Base-by-base conservation (phyloP, 2,888 invertebrate genomes). In the Drosophila stalkeri region DNA sequence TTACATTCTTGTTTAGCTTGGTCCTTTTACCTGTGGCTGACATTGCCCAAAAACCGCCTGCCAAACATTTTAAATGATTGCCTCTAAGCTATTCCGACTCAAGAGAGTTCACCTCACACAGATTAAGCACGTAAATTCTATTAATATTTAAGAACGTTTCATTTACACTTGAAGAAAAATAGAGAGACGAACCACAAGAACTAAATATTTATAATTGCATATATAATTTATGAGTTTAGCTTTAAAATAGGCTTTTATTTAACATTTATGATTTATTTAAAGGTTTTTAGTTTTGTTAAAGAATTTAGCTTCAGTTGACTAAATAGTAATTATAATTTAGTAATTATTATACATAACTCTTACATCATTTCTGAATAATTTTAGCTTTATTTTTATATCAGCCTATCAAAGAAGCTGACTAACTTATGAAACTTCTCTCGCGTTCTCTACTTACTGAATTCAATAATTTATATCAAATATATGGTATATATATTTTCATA, bases 61-160 rank as follows among this genome's bases (percentile, higher is more conserved):
- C n/a, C 39, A n/a, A 51, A 39, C 55, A 66, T 46, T 39, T 55
- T 33, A 67, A 64, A 60, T 60, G 61, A 61, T 64, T 64, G n/a
- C 47, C 61, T 39, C 62, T 39, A 9, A 33, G 61, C 37, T 27
- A 31, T 37, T 20, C 46, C 47, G 16, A 23, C 64, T 64, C 64
- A 11, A 39, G 47, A 49, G n/a, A 54, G 23, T 44, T 18, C 27
- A 54, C 9, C 52, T 54, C 52, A 11, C 37, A 20, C 16, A 67
- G 68, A 67, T 66, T 67, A 67, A 18, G 23, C 69, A 67, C 67
- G 33, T 35, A 56, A 67, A 67, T 67, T 68, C 47, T n/a, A 68
- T 67, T 56, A 68, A 68, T 67, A 56, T 68, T 68, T 68, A 56
- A 68, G 39, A 27, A 37, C 18, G 14, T 49, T 49, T 35, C 35